A percentile compares a stretch with the other conserved stretches of the same genome.
Evolutionary conservation across 2,797 vertebrate genomes (phyloP).

Genomic region (Acrossocheilus fasciatus): DNA sequence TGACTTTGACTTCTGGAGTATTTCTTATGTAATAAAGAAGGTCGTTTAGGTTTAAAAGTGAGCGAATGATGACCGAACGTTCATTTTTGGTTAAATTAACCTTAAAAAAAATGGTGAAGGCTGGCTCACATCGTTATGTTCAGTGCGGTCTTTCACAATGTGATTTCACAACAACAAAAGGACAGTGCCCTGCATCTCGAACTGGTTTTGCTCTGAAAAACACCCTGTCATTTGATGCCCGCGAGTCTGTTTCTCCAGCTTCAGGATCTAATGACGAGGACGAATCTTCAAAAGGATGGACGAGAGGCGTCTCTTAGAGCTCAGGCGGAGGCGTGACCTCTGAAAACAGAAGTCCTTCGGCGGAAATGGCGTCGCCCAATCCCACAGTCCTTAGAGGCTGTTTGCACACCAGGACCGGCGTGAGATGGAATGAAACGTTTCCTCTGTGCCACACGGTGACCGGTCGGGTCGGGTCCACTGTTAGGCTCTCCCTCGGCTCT

Average conservation of each 20-base stretch:
- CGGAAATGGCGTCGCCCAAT: slow-evolving; percentile 95
- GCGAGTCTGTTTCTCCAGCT: neutral
- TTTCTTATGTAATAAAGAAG: neutral
- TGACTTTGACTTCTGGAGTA: neutral
- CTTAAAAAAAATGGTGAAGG: neutral
- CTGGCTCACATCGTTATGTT: neutral
- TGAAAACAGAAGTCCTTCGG: slow-evolving; percentile 93
- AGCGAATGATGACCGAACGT: neutral
- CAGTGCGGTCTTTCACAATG: slow-evolving; percentile 52
- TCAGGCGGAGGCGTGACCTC: slow-evolving; percentile 72
- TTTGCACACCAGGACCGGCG: slow-evolving; percentile 91
- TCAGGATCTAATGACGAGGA: neutral
- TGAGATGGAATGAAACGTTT: slow-evolving; percentile 89
- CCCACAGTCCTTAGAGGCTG: slow-evolving; percentile 93
- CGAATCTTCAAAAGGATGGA: neutral
- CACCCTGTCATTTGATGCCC: slow-evolving; percentile 8
- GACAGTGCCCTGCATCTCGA: slow-evolving; percentile 6
- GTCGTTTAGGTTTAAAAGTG: neutral
- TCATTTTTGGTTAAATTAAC: neutral
- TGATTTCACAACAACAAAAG: slow-evolving; percentile 38
- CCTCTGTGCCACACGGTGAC: slow-evolving; percentile 86
- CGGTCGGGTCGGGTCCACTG: slow-evolving; percentile 82
- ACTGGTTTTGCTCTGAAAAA: slow-evolving; percentile 17
- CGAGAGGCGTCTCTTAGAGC: slow-evolving; percentile 27
- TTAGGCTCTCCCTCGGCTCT: slow-evolving; percentile 74